Conservation (phyloP, 2,113 vertebrate genomes). For the Proterorhinus semilunaris region DNA sequence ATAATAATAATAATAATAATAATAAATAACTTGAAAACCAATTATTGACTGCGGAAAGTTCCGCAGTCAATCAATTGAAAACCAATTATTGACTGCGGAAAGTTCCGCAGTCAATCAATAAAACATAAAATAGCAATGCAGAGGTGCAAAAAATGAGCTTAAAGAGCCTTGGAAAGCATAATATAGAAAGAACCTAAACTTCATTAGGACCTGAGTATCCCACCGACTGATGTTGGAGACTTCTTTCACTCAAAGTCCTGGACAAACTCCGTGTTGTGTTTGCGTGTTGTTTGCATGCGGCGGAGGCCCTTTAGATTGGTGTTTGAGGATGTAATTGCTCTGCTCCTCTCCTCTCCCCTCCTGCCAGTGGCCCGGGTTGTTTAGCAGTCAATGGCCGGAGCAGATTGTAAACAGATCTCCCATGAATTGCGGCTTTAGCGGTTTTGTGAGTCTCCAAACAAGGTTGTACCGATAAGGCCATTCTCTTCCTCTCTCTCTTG, state of each 20-base stretch:
- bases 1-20: too few relatives aligned
- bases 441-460: conserved; percentile 82
- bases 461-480: conserved; percentile 78
- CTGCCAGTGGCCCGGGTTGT: conserved; percentile 76
- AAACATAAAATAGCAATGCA: too few relatives aligned
- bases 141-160: too few relatives aligned
- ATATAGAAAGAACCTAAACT: too few relatives aligned
- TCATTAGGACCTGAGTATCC: conserved; percentile 22
- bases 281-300: conserved; percentile 70
- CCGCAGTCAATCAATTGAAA: too few relatives aligned
- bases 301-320: conserved; percentile 70
- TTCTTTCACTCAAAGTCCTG: conserved; percentile 54
- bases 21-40: too few relatives aligned
- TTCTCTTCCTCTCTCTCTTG: conserved; percentile 73
- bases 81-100: too few relatives aligned
- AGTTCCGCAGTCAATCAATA: too few relatives aligned
- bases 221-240: conserved; percentile 44
- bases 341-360: conserved; percentile 67
- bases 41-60: too few relatives aligned
- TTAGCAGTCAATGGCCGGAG: conserved; percentile 78
- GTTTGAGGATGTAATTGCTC: conserved; percentile 81
- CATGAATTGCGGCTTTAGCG: conserved; percentile 81
- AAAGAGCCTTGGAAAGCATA: too few relatives aligned
- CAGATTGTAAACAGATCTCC: conserved; percentile 85
- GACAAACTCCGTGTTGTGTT: conserved; percentile 70